Evolutionary conservation across 2,888 invertebrate species (phyloP).

Genomic region (Megaustenia siamemsis): DNA sequence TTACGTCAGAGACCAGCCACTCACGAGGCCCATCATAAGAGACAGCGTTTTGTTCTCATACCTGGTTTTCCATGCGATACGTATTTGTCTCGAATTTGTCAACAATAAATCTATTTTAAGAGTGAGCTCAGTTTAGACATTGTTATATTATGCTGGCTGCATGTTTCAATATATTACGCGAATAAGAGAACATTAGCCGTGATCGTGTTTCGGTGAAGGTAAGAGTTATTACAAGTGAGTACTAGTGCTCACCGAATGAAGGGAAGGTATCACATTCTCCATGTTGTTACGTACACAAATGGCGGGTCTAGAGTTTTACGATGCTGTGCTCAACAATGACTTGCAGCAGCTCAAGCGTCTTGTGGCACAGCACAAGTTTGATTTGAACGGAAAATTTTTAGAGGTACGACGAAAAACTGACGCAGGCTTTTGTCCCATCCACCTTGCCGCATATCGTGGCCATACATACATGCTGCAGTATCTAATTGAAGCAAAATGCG

Average conservation of each 20-base stretch:
- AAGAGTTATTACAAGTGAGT: constrained; percentile 45
- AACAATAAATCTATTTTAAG: not conserved
- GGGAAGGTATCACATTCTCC: constrained; percentile 52
- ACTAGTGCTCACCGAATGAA: constrained; percentile 44
- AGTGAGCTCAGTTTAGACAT: not conserved
- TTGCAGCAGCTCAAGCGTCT: constrained; percentile 75
- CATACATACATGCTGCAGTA: constrained; percentile 78
- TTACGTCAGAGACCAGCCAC: constrained; percentile 31
- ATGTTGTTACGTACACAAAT: constrained; percentile 75
- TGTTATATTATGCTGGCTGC: not conserved
- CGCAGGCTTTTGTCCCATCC: constrained; percentile 78
- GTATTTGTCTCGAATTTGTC: not conserved
- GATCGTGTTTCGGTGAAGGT: constrained; percentile 5
- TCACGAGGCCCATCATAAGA: not conserved
- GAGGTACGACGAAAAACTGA: constrained; percentile 79
- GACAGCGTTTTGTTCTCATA: not conserved
- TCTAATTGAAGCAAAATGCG: constrained; percentile 77
- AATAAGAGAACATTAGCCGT: not conserved
- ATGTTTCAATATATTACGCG: not conserved
- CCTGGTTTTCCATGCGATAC: not conserved
- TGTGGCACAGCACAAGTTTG: constrained; percentile 78
- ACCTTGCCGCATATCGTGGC: constrained; percentile 78
- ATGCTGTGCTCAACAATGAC: constrained; percentile 80
- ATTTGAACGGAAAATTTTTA: constrained; percentile 78
- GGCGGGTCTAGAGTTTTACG: constrained; percentile 79